Evolutionary conservation across 1,140 invertebrate species (phyloP), one percentile per base, ranked within the genome.

Genomic region (Drosophila takahashii): DNA sequence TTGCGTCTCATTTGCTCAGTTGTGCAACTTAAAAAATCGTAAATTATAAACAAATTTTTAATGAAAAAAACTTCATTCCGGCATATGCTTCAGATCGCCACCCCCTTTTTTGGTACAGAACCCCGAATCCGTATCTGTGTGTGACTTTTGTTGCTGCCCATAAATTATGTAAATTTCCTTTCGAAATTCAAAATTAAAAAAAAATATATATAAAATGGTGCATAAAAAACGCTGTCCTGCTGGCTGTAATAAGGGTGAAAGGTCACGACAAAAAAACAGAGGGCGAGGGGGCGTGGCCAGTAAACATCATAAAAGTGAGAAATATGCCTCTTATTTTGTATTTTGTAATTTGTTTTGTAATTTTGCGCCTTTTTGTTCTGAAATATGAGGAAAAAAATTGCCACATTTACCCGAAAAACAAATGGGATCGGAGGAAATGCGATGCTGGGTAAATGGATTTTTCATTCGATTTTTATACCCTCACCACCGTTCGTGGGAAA

Each of bases 311-410:
- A 85, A 87, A 81, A 66, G 53, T 77, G 59, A 67, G 84, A 81
- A 81, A 86, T 86, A 86, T 86, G 81, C 79, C 83, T 74, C 81
- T 86, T 86, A 87, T 79, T 83, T 72, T 64, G 36, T 47, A 78
- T 78, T 86, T 79, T 83, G 79, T 89, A 86, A 86, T 86, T 86
- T 86, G 83, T 86, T 83, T 86, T 86, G 64, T 50, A 54, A 64
- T 62, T 64, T 65, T 1, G 60, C 36, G 64, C 64, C 60, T 47
- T 81, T 77, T 67, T 76, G 51, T 72, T 44, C 47, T 77, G 84
- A 87, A 87, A 87, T 86, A 87, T 87, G 84, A 89, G 79, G 27
- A 84, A 89, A 89, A 89, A 87, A 89, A 87, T 87, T 89, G 79
- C 84, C 75, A 79, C 79, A 84, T 79, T 86, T 89, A 75, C 26